Evolutionary conservation across 2,113 vertebrate genomes (phyloP).

Genomic region (Sciurus niger): DNA sequence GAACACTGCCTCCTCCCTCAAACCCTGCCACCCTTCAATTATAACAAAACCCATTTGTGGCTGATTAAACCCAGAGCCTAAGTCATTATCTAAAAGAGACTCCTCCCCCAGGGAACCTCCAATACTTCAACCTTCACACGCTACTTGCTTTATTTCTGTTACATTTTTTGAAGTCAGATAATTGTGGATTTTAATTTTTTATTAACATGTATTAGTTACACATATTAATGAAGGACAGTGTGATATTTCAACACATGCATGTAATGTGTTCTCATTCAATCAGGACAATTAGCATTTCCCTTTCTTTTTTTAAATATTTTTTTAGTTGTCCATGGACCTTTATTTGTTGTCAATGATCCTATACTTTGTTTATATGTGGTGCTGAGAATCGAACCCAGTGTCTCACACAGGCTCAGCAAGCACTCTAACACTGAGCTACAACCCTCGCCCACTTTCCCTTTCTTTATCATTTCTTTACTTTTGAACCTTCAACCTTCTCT

Average conservation of each 20-base stretch:
- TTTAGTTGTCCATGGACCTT: too few species aligned
- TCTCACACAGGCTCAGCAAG: too few species aligned
- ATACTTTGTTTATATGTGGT: too few species aligned
- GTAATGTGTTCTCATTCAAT: neutral
- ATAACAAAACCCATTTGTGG: slow-evolving; percentile 2
- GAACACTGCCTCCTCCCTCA: neutral
- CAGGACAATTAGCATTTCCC: neutral
- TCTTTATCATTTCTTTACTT: neutral
- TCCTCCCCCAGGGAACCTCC: neutral
- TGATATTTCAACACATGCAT: neutral
- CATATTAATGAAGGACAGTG: neutral
- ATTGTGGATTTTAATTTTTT: neutral
- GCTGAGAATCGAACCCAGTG: too few species aligned
- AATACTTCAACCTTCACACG: neutral
- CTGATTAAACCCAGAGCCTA: slow-evolving; percentile 15
- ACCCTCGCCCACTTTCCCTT: too few species aligned
- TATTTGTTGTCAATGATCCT: too few species aligned
- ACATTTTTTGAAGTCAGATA: slow-evolving; percentile 1
- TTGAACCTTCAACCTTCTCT: neutral
- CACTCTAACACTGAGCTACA: too few species aligned
- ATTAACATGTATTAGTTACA: neutral
- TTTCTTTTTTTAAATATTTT: too few species aligned
- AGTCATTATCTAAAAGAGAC: slow-evolving; percentile 34
- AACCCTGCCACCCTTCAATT: neutral
- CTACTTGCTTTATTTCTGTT: neutral